A percentile compares a stretch with the other conserved stretches of the same genome.
Conservation (phyloP, 1,140 invertebrate species). For the Hycleus phaleratus region DNA sequence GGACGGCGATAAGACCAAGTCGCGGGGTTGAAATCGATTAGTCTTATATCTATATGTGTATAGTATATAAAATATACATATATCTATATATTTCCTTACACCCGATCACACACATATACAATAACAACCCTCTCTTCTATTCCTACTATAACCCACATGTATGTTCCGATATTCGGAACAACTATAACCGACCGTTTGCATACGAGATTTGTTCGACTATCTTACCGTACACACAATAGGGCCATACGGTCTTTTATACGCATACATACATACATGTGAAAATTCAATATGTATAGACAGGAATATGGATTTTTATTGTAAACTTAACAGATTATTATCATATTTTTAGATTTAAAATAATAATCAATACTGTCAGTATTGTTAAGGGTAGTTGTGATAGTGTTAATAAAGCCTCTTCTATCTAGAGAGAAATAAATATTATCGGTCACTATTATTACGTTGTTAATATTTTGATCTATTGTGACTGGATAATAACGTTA, state of each 20-base stretch:
- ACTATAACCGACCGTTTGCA: constrained; percentile 10
- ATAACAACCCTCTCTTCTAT: too few relatives aligned
- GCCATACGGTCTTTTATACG: background rate
- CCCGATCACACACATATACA: constrained; percentile 3
- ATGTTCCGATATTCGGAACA: background rate
- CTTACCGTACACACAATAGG: constrained; percentile 1
- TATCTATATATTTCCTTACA: background rate
- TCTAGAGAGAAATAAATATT: too few relatives aligned
- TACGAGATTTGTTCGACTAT: constrained; percentile 14
- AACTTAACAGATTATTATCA: background rate
- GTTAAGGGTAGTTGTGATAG: too few relatives aligned
- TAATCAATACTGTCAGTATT: too few relatives aligned
- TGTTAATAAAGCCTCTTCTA: too few relatives aligned
- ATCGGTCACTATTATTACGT: constrained; percentile 7
- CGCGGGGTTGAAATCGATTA: constrained; percentile 14
- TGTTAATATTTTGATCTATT: constrained; percentile 3
- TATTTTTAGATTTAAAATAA: too few relatives aligned
- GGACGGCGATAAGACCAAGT: constrained; percentile 14
- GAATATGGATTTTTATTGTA: background rate
- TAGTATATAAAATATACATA: too few relatives aligned
- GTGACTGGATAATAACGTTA: constrained; percentile 1
- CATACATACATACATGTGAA: background rate
- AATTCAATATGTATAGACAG: constrained; percentile 5
- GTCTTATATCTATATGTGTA: constrained; percentile 3
- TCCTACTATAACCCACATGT: too few relatives aligned